Conservation (phyloP, 2,797 vertebrate genomes). For the Sebastes elongatus region DNA sequence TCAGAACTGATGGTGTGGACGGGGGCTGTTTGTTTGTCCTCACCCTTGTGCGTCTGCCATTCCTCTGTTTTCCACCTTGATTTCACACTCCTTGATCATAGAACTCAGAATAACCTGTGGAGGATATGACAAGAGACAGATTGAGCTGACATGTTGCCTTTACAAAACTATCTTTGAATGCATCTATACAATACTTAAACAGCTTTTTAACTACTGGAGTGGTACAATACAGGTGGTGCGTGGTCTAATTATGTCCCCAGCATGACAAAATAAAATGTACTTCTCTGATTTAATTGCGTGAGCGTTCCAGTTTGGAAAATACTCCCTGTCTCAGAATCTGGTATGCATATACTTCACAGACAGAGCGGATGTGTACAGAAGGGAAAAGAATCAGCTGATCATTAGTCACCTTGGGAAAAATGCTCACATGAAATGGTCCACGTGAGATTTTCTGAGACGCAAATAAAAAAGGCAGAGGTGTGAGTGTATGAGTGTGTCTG, state of each 20-base stretch:
- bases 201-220: background rate
- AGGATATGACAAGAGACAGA: constrained; percentile 4
- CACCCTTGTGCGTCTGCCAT: constrained; percentile 97
- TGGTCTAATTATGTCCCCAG: background rate
- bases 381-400: constrained; percentile 70
- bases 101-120: constrained; percentile 96
- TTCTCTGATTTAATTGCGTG: background rate
- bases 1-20: background rate
- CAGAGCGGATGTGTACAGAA: constrained; percentile 18
- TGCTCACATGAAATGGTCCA: constrained; percentile 56
- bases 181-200: background rate
- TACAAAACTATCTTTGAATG: background rate
- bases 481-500: constrained; percentile 47
- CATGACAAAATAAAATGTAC: background rate
- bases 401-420: constrained; percentile 73
- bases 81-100: constrained; percentile 99
- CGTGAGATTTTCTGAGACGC: constrained; percentile 55
- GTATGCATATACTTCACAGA: constrained; percentile 13
- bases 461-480: constrained; percentile 54
- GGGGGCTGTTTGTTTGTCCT: constrained; percentile 49
- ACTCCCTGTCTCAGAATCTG: background rate
- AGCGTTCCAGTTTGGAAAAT: constrained; percentile 17
- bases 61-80: constrained; percentile 96
- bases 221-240: background rate
- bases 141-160: background rate